Conservation (phyloP, 2,797 vertebrate genomes). For the Eulemur mongoz region DNA sequence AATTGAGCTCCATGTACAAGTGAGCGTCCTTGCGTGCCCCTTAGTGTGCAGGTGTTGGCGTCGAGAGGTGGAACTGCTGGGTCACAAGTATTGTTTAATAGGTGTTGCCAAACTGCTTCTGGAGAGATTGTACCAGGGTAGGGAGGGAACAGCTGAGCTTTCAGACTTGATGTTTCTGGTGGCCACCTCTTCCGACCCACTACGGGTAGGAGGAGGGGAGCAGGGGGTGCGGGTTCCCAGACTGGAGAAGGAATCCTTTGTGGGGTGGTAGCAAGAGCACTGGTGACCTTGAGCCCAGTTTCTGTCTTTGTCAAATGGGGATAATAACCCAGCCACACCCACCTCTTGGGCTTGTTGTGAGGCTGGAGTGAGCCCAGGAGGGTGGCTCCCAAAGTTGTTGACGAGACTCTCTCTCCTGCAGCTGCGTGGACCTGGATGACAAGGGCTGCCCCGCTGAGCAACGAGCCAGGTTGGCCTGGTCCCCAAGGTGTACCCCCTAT, state of each 20-base stretch:
- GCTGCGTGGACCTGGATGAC: conserved; percentile 92
- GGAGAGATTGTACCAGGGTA: neutral
- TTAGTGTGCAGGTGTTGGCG: neutral
- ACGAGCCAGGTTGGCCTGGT: conserved; percentile 89
- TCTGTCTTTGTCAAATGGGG: conserved; percentile 24
- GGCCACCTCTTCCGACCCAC: too few species aligned
- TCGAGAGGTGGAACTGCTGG: neutral
- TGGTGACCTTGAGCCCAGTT: conserved; percentile 8
- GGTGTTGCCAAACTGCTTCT: neutral
- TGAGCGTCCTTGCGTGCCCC: neutral
- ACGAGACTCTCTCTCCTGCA: conserved; percentile 76
- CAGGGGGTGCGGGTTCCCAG: neutral
- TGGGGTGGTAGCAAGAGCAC: neutral
- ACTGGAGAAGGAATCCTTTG: neutral
- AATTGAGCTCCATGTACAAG: neutral
- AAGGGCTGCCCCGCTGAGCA: conserved; percentile 92
- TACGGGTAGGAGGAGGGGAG: neutral
- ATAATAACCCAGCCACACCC: neutral
- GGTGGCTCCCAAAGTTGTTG: neutral
- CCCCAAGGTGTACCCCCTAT: fast-evolving
- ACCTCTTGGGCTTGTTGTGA: neutral
- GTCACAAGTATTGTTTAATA: neutral
- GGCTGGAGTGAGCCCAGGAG: neutral
- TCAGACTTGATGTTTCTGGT: neutral
- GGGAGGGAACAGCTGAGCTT: neutral